Base-by-base conservation (phyloP, 2,797 vertebrate genomes). In the Ctenosaura bakeri region DNA sequence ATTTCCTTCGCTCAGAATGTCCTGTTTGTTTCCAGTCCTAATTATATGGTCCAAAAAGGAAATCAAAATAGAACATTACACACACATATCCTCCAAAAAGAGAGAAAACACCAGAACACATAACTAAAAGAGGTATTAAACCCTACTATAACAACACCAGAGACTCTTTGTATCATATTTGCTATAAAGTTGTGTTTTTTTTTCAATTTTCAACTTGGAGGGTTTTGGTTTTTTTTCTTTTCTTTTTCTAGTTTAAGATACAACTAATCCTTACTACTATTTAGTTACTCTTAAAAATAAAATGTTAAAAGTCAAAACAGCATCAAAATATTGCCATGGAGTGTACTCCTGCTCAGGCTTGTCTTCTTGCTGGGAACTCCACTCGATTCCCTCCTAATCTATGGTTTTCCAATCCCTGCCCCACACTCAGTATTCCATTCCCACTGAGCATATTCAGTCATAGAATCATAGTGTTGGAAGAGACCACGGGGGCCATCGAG, bases 41-140 rank as follows among this genome's bases (percentile, higher is more conserved):
- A 96, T 92, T 95, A 92, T 69, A 95, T 83, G 87, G 93, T 96
- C 95, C 71, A 90, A 74, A 59, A 66, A 93, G 83, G 88, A 77
- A 90, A 84, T 56, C 94, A 93, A 96, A 95, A 93, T 93, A 94
- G 80, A 93, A 56, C 71, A 90, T 85, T 89, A 93, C 90, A 69
- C 89, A 94, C 89, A 94, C 62, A 93, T 93, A 88, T 50, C 77
- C 46, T 92, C 77, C 90, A 84, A 83, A 94, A 93, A 93, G 71
- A 94, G 82, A 62, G 81, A 13, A 69, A 80, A 81, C 46, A 62
- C 20, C 76, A 32, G 76, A 91, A 32, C 69, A 76, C 29, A 95
- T 85, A 64, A 82, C 73, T 94, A 82, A 1, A 46, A 92, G 42
- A 46, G 42, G 42, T 89, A 81, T 69, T 50, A 89, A 91, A 38